Evolutionary conservation across 2,797 vertebrate species (phyloP).

Genomic region (Pipistrellus nathusii): DNA sequence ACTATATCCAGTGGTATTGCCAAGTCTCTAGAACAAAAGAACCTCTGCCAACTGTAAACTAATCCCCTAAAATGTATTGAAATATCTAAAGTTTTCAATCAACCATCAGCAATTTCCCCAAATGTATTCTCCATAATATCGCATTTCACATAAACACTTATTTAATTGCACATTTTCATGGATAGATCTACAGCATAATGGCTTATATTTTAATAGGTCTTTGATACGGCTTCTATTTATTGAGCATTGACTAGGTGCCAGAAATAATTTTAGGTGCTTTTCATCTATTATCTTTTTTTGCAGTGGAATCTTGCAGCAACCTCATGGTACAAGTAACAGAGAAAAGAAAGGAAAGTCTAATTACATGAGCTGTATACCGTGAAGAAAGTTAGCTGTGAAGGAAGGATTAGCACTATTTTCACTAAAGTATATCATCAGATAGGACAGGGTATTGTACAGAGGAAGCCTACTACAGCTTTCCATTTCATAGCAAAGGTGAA

Average conservation of each 20-base stretch:
- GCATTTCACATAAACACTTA: not conserved
- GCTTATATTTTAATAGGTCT: not conserved
- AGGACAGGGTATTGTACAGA: not conserved
- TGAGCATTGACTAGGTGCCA: not conserved
- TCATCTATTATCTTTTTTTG: not conserved
- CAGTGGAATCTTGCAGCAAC: not conserved
- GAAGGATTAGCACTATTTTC: not conserved
- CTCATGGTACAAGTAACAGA: not conserved
- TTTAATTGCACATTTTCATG: not conserved
- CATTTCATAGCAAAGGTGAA: conserved; percentile 10
- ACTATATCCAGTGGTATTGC: not conserved
- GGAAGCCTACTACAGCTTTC: not conserved
- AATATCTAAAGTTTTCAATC: conserved; percentile 13
- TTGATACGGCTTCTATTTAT: not conserved
- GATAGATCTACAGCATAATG: not conserved
- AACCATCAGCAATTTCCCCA: not conserved
- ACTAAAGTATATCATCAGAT: not conserved
- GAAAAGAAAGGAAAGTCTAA: not conserved
- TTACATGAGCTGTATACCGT: not conserved
- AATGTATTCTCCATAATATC: not conserved
- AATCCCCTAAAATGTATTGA: not conserved
- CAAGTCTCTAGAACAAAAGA: conserved; percentile 16
- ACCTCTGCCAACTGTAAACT: not conserved
- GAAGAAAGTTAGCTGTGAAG: not conserved
- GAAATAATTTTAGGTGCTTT: not conserved